Base-by-base conservation (phyloP, 2,113 vertebrate species). In the Gasterosteus nipponicus region DNA sequence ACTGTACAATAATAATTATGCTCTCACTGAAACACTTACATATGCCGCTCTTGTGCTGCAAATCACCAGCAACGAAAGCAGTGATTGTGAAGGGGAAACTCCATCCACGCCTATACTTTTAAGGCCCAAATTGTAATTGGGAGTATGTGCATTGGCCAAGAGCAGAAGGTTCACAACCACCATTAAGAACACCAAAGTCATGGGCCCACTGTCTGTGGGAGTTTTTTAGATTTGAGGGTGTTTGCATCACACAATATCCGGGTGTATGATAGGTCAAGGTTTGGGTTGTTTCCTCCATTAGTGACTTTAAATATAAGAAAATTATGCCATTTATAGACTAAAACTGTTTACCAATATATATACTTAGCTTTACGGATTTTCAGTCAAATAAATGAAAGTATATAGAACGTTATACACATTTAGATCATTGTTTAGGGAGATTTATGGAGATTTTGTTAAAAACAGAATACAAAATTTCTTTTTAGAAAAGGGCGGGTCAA, bases 261-360 rank as follows among this genome's bases (percentile, higher is more conserved):
- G 22, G 22, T 26, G 22, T 26, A 26, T 89, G 91, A 58, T 46
- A 95, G 94, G 69, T 95, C 94, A 46, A 96, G 96, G 96, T 97
- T 89, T 35, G 81, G 44, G 1, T 69, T 12, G n/a, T n/a, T 15
- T 14, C 8, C 18, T 26, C 35, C 69, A 77, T 68, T 38, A n/a
- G 35, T 56, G 0, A 31, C 26, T n/a, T 26, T 26, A 26, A 26
- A 26, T 26, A 26, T 26, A 26, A 26, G 22, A 26, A 26, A 26
- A 26, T 26, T 1, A 26, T 26, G 22, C 22, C 22, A 26, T 26
- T 26, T 26, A 26, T 26, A 26, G 22, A 26, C 22, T 26, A 26
- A 26, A 26, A 26, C 22, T 26, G 22, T 26, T 26, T 26, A 1
- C 22, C 22, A 26, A 26, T 38, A 38, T 38, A 38, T 6, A 38